Conservation (phyloP, 2,888 invertebrate species). For the Lordiphosa andalusiaca region DNA sequence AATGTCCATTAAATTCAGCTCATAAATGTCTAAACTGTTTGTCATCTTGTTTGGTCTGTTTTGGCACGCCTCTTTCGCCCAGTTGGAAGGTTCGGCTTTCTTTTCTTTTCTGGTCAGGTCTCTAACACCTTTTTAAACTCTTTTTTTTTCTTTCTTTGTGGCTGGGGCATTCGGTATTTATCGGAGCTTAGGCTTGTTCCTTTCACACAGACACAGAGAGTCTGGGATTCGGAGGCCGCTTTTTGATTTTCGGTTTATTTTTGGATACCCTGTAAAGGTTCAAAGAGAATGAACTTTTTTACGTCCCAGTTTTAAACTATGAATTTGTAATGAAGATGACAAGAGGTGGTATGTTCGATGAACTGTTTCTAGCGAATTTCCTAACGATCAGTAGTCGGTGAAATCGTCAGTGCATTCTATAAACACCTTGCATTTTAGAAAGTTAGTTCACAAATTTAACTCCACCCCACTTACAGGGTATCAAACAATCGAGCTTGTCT, state of each 20-base stretch:
- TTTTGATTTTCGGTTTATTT: constrained; percentile 15
- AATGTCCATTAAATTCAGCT: constrained; percentile 76
- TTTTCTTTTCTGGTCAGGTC: constrained; percentile 40
- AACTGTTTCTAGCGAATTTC: too few relatives aligned
- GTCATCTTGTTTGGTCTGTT: constrained; percentile 52
- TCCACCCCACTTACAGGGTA: too few relatives aligned
- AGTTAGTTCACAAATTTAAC: too few relatives aligned
- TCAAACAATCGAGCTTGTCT: too few relatives aligned
- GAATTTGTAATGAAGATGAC: too few relatives aligned
- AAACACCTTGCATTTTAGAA: too few relatives aligned
- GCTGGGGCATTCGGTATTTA: constrained; percentile 47
- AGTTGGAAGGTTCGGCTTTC: constrained; percentile 45
- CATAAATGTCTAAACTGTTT: constrained; percentile 77
- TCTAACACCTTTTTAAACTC: constrained; percentile 60
- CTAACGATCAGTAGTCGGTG: too few relatives aligned
- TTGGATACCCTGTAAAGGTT: neutral
- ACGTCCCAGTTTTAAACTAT: too few relatives aligned
- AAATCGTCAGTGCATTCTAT: too few relatives aligned
- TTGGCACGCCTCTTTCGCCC: constrained; percentile 1
- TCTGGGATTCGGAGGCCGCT: neutral
- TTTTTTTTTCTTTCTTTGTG: constrained; percentile 20
- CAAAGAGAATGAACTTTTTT: too few relatives aligned
- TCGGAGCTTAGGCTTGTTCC: constrained; percentile 61
- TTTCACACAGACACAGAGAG: constrained; percentile 27
- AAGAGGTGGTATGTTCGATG: too few relatives aligned